These are phyloP conservation scores for Yoshiicerus persimilis DNA, from an alignment of 1,140 invertebrate genomes.

Conservation along the genomic window DNA sequence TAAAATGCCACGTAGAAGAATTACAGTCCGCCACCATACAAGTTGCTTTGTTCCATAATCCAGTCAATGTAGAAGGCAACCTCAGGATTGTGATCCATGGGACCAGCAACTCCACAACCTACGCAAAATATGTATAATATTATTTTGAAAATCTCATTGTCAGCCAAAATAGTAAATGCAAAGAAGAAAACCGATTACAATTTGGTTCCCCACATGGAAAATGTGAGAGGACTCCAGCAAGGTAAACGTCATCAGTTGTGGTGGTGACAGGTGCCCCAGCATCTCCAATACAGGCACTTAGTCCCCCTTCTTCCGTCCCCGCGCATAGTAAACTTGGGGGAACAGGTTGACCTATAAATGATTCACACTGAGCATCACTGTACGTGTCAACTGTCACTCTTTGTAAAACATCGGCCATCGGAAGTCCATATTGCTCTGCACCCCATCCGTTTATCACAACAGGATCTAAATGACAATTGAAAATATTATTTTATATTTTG, in stretches of 20 bases:
- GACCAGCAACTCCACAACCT: constrained; percentile 26
- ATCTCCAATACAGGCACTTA: neutral
- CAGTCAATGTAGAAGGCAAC: constrained; percentile 20
- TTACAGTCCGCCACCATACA: neutral
- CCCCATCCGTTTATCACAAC: constrained; percentile 29
- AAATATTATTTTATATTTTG: neutral
- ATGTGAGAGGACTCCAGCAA: constrained; percentile 16
- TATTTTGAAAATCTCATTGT: too few relatives aligned
- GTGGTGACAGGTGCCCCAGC: neutral
- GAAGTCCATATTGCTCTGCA: constrained; percentile 19
- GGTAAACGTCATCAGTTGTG: neutral
- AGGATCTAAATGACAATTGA: neutral
- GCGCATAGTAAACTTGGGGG: neutral
- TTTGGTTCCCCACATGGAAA: neutral
- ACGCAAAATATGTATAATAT: neutral
- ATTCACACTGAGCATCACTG: constrained; percentile 3
- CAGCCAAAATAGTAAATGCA: too few relatives aligned
- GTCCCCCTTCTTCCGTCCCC: constrained; percentile 19
- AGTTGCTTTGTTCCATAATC: constrained; percentile 17
- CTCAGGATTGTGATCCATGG: constrained; percentile 23
- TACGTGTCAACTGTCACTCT: constrained; percentile 32
- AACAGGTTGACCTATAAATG: neutral
- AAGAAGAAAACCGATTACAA: too few relatives aligned
- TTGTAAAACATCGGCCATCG: constrained; percentile 11
- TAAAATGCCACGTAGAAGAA: too few relatives aligned